Evolutionary conservation across 2,113 vertebrate species (phyloP).

Genomic region (Pao palembangensis): DNA sequence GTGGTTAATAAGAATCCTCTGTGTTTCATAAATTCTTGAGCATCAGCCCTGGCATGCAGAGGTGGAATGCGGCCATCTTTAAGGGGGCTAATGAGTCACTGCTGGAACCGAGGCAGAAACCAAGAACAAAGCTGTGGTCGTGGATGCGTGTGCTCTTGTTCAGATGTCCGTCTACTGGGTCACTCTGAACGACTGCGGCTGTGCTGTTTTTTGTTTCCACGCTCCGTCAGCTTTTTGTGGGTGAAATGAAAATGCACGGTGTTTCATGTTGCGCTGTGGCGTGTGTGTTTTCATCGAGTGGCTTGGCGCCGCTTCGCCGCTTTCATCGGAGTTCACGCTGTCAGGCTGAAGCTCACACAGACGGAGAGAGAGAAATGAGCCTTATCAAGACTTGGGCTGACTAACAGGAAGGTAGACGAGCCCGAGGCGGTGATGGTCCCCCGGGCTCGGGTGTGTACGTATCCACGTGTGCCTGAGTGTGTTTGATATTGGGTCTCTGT

Average conservation of each 20-base stretch:
- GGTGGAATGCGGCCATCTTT: too few species aligned
- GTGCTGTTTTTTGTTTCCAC: background rate
- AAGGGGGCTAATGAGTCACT: too few species aligned
- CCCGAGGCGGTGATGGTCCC: constrained; percentile 43
- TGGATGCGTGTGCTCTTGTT: too few species aligned
- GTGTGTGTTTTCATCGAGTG: constrained; percentile 6
- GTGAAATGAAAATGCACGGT: constrained; percentile 9
- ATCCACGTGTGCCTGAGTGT: background rate
- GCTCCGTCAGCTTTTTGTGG: constrained; percentile 17
- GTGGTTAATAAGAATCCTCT: too few species aligned
- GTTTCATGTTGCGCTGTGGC: constrained; percentile 5
- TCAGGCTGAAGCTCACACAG: constrained; percentile 20
- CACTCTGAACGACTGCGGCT: too few species aligned
- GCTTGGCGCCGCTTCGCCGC: constrained; percentile 4
- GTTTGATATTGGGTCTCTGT: constrained; percentile 2
- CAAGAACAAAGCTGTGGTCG: background rate
- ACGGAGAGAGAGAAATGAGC: constrained; percentile 8
- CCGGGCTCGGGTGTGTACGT: constrained; percentile 10
- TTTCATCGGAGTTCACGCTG: constrained; percentile 23
- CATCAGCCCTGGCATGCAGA: too few species aligned
- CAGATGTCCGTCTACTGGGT: too few species aligned
- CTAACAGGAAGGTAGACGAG: constrained; percentile 33
- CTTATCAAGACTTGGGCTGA: constrained; percentile 30
- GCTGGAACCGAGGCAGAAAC: background rate
- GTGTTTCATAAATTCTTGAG: too few species aligned